Evolutionary conservation across 2,888 invertebrate species (phyloP), one percentile per base, ranked within the genome.

Genomic region (Drosophila mercatorum): DNA sequence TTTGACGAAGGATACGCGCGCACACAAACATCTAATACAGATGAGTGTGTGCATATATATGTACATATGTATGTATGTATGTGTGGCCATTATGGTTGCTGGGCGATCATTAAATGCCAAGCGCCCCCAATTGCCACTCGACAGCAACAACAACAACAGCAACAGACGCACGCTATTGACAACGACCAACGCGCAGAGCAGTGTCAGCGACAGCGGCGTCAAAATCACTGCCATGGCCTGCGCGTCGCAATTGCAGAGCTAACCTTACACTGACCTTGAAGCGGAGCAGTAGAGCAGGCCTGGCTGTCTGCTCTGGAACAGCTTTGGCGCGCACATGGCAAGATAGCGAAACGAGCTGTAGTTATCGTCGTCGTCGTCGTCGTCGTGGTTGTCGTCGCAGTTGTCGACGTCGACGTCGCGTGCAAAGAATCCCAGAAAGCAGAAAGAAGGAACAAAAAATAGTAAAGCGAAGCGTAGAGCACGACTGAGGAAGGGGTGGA

Each of bases 211-310:
- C 34, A 22, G 31, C 56, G 6, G 2, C 14, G 56, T 11, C 40
- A 79, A 90, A 84, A 84, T 84, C 84, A 84, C 84, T 86, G 84
- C 72, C 83, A 84, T 80, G 90, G 83, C 85, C 88, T 68, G 60
- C 31, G 65, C 77, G 62, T 62, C 68, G 67, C 90, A 72, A 68
- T 78, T 78, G 68, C 65, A 73, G 81, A 88, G 87, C 90, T 85
- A 85, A 85, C 84, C 84, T 85, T 85, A 85, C 64, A 80, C 87
- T 85, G 84, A 85, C 84, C 90, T 90, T 85, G 90, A 89, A 80
- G 72, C 81, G 70, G 68, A 84, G 90, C 75, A 71, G 73, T 59
- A 67, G 78, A 78, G 56, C 53, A 63, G 67, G 72, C 72, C 51
- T 87, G 78, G 47, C 46, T 62, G 60, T 60, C 59, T 60, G 40